A percentile compares a stretch with the other conserved stretches of the same genome.
Evolutionary conservation across 2,888 invertebrate genomes (phyloP).

Genomic region (Leucophora obtusa): DNA sequence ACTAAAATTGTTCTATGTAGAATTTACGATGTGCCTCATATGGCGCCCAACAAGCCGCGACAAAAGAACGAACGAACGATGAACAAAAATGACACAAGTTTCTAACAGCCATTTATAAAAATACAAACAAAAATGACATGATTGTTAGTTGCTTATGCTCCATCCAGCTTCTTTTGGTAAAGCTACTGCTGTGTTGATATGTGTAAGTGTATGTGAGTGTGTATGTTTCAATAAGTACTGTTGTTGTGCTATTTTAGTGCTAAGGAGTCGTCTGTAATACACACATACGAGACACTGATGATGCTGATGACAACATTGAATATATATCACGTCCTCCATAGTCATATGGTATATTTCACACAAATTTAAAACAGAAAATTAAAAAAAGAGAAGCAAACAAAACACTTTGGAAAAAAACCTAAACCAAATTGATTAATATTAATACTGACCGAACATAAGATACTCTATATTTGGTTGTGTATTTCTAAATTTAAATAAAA

Average conservation of each 20-base stretch:
- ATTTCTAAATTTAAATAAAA: no score
- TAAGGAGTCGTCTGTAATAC: neutral
- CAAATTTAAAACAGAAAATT: neutral
- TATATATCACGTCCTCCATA: slow-evolving; percentile 38
- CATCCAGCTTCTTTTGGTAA: slow-evolving; percentile 20
- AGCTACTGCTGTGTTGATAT: slow-evolving; percentile 3
- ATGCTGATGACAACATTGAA: slow-evolving; percentile 44
- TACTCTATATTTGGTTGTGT: neutral
- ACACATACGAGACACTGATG: slow-evolving; percentile 16
- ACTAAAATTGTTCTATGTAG: slow-evolving; percentile 18
- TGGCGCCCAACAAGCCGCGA: slow-evolving; percentile 66
- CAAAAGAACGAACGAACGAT: slow-evolving; percentile 24
- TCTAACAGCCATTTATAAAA: slow-evolving; percentile 31
- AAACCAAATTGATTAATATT: no score
- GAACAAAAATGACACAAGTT: slow-evolving; percentile 45
- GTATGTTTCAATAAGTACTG: neutral
- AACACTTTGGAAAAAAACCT: neutral
- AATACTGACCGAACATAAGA: no score
- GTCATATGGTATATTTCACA: slow-evolving; percentile 50
- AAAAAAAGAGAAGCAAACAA: neutral
- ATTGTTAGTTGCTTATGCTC: slow-evolving; percentile 40
- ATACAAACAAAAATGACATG: slow-evolving; percentile 33
- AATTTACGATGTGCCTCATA: slow-evolving; percentile 66
- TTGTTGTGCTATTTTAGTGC: neutral
- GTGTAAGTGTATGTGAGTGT: neutral